phyloP scores from a whole-genome alignment of 2,888 invertebrate species.

The Lumbricus terrestris region DNA sequence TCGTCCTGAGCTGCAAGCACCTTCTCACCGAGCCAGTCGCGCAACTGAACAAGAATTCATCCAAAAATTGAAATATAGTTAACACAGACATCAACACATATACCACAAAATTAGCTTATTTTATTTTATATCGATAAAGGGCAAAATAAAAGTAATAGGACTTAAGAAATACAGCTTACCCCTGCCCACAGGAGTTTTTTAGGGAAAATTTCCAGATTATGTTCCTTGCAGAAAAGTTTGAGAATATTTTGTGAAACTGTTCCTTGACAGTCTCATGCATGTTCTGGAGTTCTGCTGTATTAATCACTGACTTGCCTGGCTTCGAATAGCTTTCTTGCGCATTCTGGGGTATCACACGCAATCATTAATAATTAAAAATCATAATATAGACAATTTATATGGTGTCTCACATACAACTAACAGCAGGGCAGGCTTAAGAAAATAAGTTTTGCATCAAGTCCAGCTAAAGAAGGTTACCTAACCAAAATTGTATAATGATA shows the following conservation, averaged over 20 bases:
- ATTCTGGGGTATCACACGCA: not conserved
- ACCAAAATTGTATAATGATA: not conserved
- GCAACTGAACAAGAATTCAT: constrained; percentile 62
- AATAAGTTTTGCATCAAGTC: too few species aligned
- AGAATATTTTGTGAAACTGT: not conserved
- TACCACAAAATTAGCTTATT: not conserved
- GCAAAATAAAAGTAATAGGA: not conserved
- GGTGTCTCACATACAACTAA: too few species aligned
- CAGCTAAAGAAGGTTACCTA: not conserved
- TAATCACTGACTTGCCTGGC: not conserved
- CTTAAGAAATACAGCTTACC: not conserved
- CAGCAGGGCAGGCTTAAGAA: too few species aligned
- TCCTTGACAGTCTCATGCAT: not conserved
- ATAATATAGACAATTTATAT: too few species aligned
- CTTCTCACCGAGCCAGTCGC: constrained; percentile 99
- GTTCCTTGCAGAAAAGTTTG: not conserved
- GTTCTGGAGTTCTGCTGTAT: not conserved
- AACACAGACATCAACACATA: not conserved
- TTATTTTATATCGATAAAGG: too few species aligned
- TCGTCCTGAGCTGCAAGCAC: constrained; percentile 98
- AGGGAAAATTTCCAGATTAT: not conserved
- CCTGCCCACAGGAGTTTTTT: not conserved
- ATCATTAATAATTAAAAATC: too few species aligned
- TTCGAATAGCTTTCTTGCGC: not conserved
- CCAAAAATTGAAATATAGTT: not conserved